Conservation (phyloP, 2,888 invertebrate species). For the Lymantria dispar region DNA sequence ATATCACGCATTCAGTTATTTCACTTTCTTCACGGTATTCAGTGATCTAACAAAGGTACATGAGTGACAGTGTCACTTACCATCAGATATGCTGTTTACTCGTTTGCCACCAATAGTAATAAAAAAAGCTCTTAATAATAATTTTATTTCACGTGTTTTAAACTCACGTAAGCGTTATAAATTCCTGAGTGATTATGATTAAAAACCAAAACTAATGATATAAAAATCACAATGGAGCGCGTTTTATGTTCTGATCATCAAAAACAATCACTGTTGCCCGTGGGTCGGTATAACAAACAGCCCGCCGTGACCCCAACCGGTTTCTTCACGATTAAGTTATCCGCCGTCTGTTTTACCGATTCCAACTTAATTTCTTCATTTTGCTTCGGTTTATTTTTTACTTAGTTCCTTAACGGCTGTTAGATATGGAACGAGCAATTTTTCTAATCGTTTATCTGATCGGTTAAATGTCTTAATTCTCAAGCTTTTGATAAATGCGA, state of each 20-base stretch:
- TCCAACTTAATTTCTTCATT: conserved; percentile 76
- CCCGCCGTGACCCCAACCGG: conserved; percentile 56
- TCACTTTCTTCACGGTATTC: too few species aligned
- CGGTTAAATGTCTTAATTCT: conserved; percentile 31
- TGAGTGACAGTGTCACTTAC: too few species aligned
- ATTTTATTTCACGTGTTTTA: too few species aligned
- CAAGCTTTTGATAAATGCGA: conserved; percentile 10
- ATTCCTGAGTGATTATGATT: background rate
- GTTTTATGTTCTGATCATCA: conserved; percentile 38
- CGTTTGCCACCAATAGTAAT: too few species aligned
- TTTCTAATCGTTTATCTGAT: conserved; percentile 66
- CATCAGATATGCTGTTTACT: too few species aligned
- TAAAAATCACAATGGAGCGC: conserved; percentile 26
- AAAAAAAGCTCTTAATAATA: too few species aligned
- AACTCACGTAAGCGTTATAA: too few species aligned
- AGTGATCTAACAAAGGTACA: too few species aligned
- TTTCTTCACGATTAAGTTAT: conserved; percentile 69
- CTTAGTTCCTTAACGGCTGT: conserved; percentile 23
- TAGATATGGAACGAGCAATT: conserved; percentile 65
- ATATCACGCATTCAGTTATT: too few species aligned
- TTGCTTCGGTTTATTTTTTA: conserved; percentile 54
- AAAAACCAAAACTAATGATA: conserved; percentile 19
- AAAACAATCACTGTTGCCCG: conserved; percentile 43
- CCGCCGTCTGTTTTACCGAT: conserved; percentile 70
- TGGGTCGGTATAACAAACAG: conserved; percentile 50